Conservation (phyloP, 1,140 invertebrate species). For the Philotrypesis tridentata region DNA sequence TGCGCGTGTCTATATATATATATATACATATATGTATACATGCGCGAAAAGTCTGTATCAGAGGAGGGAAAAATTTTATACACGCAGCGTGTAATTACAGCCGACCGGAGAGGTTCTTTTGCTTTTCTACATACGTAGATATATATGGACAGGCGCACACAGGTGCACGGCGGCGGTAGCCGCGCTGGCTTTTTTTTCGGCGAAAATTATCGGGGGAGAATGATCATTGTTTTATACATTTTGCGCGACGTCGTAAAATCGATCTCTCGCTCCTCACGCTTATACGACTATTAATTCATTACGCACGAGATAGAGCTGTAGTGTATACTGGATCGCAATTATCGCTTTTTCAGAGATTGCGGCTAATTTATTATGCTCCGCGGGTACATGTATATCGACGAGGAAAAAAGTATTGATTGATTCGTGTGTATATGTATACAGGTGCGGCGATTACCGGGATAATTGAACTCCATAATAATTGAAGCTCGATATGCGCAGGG, state of each 20-base stretch:
- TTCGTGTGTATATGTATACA: too few species aligned
- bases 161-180: too few species aligned
- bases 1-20: background rate
- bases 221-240: background rate
- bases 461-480: too few species aligned
- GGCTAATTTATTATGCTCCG: background rate
- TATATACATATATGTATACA: too few species aligned
- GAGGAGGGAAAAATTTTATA: constrained; percentile 22
- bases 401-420: too few species aligned
- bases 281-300: background rate
- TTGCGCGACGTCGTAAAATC: background rate
- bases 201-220: background rate
- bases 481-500: too few species aligned
- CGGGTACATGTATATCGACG: too few species aligned
- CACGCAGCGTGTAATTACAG: constrained; percentile 15
- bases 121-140: background rate
- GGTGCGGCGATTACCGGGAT: too few species aligned
- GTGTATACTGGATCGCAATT: background rate
- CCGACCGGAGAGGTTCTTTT: background rate
- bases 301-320: background rate
- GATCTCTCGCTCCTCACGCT: background rate
- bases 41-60: background rate
- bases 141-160: too few species aligned
- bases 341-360: background rate
- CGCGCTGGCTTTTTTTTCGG: background rate